Evolutionary conservation across 2,888 invertebrate species (phyloP).

Genomic region (Andrena bicolor): DNA sequence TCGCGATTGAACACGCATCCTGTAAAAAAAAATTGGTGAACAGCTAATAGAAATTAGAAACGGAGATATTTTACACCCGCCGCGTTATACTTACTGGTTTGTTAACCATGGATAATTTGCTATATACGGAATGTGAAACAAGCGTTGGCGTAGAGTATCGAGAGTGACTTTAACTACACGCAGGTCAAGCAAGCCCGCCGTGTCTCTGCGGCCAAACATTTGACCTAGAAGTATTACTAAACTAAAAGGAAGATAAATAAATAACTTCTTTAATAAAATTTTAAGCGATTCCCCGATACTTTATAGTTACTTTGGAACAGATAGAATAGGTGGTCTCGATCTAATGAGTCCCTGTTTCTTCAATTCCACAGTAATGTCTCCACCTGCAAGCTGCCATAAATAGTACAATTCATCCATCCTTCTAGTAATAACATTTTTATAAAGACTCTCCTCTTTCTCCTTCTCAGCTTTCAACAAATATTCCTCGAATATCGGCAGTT

Average conservation of each 20-base stretch:
- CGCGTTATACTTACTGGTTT: slow-evolving; percentile 78
- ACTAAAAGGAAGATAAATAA: slow-evolving; percentile 84
- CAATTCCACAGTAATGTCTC: slow-evolving; percentile 95
- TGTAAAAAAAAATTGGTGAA: slow-evolving; percentile 56
- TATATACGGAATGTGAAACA: slow-evolving; percentile 91
- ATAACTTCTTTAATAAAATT: background rate
- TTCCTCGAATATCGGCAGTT: slow-evolving; percentile 86
- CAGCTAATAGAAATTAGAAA: background rate
- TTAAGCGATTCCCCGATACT: background rate
- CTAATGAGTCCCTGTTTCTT: slow-evolving; percentile 96
- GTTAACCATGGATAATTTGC: slow-evolving; percentile 90
- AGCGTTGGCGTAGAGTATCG: slow-evolving; percentile 90
- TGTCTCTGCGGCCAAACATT: slow-evolving; percentile 92
- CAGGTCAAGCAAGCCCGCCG: slow-evolving; percentile 90
- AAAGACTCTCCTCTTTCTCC: slow-evolving; percentile 82
- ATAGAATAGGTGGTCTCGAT: slow-evolving; percentile 93
- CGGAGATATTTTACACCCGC: slow-evolving; percentile 42
- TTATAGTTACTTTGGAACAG: slow-evolving; percentile 90
- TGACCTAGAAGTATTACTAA: slow-evolving; percentile 94
- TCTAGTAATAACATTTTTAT: slow-evolving; percentile 85
- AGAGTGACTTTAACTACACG: slow-evolving; percentile 90
- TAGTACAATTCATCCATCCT: slow-evolving; percentile 94
- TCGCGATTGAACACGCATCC: slow-evolving; percentile 80
- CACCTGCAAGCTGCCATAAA: slow-evolving; percentile 98
- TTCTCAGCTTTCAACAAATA: slow-evolving; percentile 75